Evolutionary conservation across 37 sponge, comb jelly and placozoan species (phyloP).

Genomic region (Aplysina aerophoba): DNA sequence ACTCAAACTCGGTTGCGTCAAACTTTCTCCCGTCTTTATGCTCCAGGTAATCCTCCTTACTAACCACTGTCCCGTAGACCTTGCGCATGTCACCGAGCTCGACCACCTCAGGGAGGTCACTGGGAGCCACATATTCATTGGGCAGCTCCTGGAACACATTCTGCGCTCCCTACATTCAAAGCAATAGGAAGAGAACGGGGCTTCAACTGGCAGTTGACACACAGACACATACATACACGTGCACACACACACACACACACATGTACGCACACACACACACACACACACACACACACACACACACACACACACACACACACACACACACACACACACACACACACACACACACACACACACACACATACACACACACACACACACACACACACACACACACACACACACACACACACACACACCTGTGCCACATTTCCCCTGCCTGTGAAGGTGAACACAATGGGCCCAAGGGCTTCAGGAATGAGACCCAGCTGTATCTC

Average conservation of each 20-base stretch:
- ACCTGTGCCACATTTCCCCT: conserved; percentile 95
- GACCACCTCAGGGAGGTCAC: conserved; percentile 75
- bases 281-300: neutral
- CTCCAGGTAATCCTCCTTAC: conserved; percentile 66
- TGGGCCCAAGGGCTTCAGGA: conserved; percentile 72
- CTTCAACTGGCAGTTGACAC: neutral
- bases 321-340: conserved; percentile 45
- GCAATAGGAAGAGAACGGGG: neutral
- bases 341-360: conserved; percentile 11
- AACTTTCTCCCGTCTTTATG: conserved; percentile 53
- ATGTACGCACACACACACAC: conserved; percentile 21
- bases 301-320: conserved; percentile 52
- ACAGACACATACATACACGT: neutral
- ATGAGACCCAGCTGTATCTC: conserved; percentile 79
- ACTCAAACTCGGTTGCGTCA: conserved; percentile 54
- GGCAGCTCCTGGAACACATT: conserved; percentile 92
- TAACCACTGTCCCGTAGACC: conserved; percentile 78
- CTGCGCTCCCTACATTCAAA: conserved; percentile 80
- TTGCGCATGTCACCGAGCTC: conserved; percentile 78
- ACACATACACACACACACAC: conserved; percentile 10
- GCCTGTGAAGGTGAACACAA: conserved; percentile 94
- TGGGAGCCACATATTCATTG: conserved; percentile 85
- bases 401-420: conserved; percentile 3
- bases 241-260: conserved; percentile 12
- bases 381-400: conserved; percentile 24